These are phyloP conservation scores for Marisa cornuarietis DNA, from an alignment of 1,140 invertebrate genomes.

Conservation along the genomic window DNA sequence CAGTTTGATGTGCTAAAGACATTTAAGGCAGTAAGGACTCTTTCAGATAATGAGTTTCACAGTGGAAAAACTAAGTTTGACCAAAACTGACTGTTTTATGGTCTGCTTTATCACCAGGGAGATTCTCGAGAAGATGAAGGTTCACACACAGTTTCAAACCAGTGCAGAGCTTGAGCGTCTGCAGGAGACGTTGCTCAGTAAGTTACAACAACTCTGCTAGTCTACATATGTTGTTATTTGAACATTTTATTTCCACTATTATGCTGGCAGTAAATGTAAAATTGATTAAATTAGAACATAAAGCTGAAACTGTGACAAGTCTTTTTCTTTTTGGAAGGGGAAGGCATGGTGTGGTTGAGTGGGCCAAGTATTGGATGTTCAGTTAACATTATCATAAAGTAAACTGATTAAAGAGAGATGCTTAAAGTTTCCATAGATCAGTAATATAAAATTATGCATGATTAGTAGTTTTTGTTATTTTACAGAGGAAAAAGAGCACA, in stretches of 20 bases:
- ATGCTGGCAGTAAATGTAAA: too few species aligned
- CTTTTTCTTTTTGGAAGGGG: too few species aligned
- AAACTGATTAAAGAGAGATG: too few species aligned
- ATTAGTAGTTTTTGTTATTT: background rate
- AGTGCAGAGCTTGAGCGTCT: slow-evolving; percentile 84
- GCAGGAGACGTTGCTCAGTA: slow-evolving; percentile 78
- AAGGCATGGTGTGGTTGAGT: too few species aligned
- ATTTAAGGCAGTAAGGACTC: background rate
- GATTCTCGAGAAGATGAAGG: slow-evolving; percentile 78
- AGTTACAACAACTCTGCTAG: slow-evolving; percentile 57
- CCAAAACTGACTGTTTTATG: slow-evolving; percentile 42
- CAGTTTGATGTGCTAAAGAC: background rate
- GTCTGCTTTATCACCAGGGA: slow-evolving; percentile 55
- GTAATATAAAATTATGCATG: too few species aligned
- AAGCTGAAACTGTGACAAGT: too few species aligned
- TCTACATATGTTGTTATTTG: too few species aligned
- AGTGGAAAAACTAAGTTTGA: slow-evolving; percentile 57
- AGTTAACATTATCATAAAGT: too few species aligned
- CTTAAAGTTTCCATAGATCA: too few species aligned
- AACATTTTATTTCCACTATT: too few species aligned
- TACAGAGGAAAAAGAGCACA: slow-evolving; percentile 80
- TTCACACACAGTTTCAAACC: slow-evolving; percentile 88
- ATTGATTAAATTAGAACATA: too few species aligned
- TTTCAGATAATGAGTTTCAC: background rate
- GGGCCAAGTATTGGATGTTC: too few species aligned